A percentile compares a stretch with the other conserved stretches of the same genome.
phyloP scores from a whole-genome alignment of 2,113 vertebrate species.

The Trinectes maculatus region DNA sequence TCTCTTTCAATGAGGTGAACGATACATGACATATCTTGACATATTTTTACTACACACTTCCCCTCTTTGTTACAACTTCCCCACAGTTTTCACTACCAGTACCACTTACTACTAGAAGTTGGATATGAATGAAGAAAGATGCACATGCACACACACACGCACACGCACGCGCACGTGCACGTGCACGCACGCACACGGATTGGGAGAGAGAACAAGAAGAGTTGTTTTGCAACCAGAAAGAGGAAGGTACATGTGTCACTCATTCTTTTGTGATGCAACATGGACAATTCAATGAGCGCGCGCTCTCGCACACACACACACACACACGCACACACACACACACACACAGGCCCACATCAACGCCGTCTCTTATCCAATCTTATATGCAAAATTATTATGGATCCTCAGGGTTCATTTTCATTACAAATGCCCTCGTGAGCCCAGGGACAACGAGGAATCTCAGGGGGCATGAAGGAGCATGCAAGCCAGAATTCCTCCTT shows the following conservation, averaged over 20 bases:
- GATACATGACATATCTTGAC: conserved; percentile 71
- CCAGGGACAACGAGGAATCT: background rate
- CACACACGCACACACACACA: background rate
- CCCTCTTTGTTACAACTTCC: conserved; percentile 76
- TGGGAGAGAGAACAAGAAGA: conserved; percentile 48
- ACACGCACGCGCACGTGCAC: conserved; percentile 11
- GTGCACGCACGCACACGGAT: conserved; percentile 17
- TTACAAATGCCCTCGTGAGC: conserved; percentile 5
- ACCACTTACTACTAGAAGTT: conserved; percentile 45
- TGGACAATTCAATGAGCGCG: conserved; percentile 38
- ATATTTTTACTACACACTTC: conserved; percentile 79
- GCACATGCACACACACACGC: conserved; percentile 12
- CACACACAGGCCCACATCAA: background rate
- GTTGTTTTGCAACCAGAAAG: conserved; percentile 75
- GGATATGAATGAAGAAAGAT: conserved; percentile 74
- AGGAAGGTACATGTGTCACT: conserved; percentile 66
- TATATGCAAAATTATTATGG: conserved; percentile 42
- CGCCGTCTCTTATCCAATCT: conserved; percentile 23
- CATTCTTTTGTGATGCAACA: conserved; percentile 71
- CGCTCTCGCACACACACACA: conserved; percentile 11
- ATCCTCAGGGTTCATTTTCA: conserved; percentile 30
- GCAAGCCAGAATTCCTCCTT: conserved; percentile 15
- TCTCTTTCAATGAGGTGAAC: conserved; percentile 71
- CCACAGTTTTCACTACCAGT: conserved; percentile 59
- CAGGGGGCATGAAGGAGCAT: conserved; percentile 50